Percentiles rank a stretch among this genome's conserved stretches.
Conservation (phyloP, 2,888 invertebrate species). For the Mechanitis mazaeus region DNA sequence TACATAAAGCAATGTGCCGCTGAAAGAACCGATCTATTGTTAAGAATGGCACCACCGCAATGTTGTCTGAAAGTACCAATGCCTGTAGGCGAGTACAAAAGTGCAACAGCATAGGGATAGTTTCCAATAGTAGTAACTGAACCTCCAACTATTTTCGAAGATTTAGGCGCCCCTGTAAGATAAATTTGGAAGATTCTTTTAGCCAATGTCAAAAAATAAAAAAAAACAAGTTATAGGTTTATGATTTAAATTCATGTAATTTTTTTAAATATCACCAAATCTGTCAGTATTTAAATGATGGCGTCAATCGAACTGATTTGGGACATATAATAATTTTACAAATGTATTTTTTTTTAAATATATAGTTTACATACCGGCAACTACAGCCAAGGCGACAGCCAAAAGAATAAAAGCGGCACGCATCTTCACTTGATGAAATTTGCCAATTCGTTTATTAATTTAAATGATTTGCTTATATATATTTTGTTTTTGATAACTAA, state of each 20-base stretch:
- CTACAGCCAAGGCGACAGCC: conserved; percentile 30
- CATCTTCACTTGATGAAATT: conserved; percentile 21
- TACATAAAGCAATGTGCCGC: conserved; percentile 43
- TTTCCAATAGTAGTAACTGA: conserved; percentile 35
- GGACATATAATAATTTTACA: no score
- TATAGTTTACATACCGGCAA: conserved; percentile 32
- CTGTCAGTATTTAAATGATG: no score
- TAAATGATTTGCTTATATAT: no score
- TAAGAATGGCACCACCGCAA: conserved; percentile 40
- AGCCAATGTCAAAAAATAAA: no score
- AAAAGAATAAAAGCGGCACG: conserved; percentile 27
- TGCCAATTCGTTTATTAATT: no score
- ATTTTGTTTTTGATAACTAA: no score
- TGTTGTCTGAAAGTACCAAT: conserved; percentile 20
- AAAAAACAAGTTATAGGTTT: no score
- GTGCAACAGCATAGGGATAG: conserved; percentile 25
- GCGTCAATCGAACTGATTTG: no score
- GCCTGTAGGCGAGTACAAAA: conserved; percentile 32
- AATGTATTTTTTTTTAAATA: no score
- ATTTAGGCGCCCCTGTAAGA: conserved; percentile 8
- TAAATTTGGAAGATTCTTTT: no score
- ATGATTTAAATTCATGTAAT: no score
- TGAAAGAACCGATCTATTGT: conserved; percentile 39
- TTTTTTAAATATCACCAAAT: no score
- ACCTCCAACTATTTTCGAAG: conserved; percentile 44